Percentiles rank a stretch among this genome's conserved stretches.
Evolutionary conservation across 2,888 invertebrate species (phyloP).

Genomic region (Lamellibrachia columna): DNA sequence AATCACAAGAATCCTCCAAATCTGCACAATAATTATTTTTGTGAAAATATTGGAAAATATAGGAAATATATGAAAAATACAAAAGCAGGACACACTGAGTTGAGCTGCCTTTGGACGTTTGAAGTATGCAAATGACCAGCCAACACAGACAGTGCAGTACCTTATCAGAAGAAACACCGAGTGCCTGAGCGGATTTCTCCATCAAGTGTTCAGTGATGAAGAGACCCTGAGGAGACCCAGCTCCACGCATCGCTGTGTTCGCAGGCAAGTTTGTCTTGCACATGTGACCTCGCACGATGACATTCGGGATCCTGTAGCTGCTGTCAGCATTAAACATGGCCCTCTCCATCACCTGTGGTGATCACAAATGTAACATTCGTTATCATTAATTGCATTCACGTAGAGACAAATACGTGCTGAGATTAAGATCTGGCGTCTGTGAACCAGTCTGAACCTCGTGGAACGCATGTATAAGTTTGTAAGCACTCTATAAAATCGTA

Average conservation of each 20-base stretch:
- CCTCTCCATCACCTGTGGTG: constrained; percentile 78
- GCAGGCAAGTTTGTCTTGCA: constrained; percentile 91
- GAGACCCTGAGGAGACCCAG: constrained; percentile 54
- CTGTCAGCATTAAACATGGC: constrained; percentile 78
- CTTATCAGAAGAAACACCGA: constrained; percentile 31
- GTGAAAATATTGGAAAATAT: too few species aligned
- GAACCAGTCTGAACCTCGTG: too few species aligned
- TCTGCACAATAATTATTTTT: too few species aligned
- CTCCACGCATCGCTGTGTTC: constrained; percentile 86
- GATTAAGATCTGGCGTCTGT: background rate
- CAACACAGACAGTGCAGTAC: too few species aligned
- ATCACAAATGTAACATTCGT: background rate
- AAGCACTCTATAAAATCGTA: background rate
- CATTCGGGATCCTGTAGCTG: constrained; percentile 80
- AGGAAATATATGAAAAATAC: too few species aligned
- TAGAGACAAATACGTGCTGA: background rate
- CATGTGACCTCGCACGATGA: constrained; percentile 73
- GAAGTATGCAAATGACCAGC: too few species aligned
- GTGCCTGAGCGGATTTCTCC: constrained; percentile 69
- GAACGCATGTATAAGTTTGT: background rate
- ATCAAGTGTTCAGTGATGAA: constrained; percentile 50
- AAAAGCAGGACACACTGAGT: too few species aligned
- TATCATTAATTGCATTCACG: background rate
- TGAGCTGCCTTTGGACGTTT: too few species aligned
- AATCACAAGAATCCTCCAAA: too few species aligned